phyloP scores from a whole-genome alignment of 2,797 vertebrate genomes.

The Coregonus suidteri region DNA sequence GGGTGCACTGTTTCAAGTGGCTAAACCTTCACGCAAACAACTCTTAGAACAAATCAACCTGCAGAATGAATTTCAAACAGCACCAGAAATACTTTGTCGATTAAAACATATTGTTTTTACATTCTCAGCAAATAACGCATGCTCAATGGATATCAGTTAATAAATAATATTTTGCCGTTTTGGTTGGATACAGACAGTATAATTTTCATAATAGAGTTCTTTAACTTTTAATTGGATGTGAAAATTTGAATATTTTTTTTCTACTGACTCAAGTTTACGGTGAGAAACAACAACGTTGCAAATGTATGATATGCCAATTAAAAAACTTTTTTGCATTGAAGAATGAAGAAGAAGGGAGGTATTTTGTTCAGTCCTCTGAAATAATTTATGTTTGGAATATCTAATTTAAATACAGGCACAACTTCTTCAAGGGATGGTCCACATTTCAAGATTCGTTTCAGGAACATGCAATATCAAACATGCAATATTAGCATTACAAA shows the following conservation, averaged over 20 bases:
- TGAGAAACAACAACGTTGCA: slow-evolving; percentile 44
- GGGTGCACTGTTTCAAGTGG: neutral
- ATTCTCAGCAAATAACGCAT: slow-evolving; percentile 62
- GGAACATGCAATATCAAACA: neutral
- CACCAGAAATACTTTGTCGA: slow-evolving; percentile 49
- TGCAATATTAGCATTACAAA: neutral
- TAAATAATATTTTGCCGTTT: slow-evolving; percentile 73
- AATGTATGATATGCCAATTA: slow-evolving; percentile 52
- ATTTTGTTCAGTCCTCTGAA: neutral
- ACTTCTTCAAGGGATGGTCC: neutral
- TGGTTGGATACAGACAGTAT: slow-evolving; percentile 77
- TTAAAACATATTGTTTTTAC: slow-evolving; percentile 46
- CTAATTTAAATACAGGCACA: neutral
- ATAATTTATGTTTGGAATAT: neutral
- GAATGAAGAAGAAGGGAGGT: slow-evolving; percentile 7
- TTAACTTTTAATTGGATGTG: slow-evolving; percentile 80
- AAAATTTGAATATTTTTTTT: slow-evolving; percentile 57
- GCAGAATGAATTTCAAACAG: slow-evolving; percentile 59
- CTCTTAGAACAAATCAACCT: slow-evolving; percentile 22
- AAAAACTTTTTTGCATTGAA: slow-evolving; percentile 49
- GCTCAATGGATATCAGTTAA: slow-evolving; percentile 79
- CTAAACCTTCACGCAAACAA: slow-evolving; percentile 23
- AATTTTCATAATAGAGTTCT: slow-evolving; percentile 72
- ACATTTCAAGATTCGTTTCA: neutral
- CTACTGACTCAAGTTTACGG: slow-evolving; percentile 30